A percentile compares a stretch with the other conserved stretches of the same genome.
Evolutionary conservation across 2,888 invertebrate species (phyloP).

Genomic region (Macaria liturata): DNA sequence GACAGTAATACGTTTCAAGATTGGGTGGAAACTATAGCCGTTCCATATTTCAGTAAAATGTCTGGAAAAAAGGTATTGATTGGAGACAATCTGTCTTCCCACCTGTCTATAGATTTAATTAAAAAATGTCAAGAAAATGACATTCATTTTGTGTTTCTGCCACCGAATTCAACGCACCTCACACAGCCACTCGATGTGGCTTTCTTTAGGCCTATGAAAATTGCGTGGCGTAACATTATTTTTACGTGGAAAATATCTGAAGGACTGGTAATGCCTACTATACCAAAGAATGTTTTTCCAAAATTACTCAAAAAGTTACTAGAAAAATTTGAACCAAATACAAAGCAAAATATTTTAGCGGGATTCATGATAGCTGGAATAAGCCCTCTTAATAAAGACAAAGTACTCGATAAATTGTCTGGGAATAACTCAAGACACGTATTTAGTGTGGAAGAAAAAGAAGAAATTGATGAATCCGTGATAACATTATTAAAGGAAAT

Average conservation of each 20-base stretch:
- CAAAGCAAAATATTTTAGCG: background rate
- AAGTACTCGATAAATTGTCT: constrained; percentile 2
- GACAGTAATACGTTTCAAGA: constrained; percentile 1
- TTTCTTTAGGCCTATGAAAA: constrained; percentile 5
- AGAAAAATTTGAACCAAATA: background rate
- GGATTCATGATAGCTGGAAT: constrained; percentile 5
- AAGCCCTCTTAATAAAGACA: background rate
- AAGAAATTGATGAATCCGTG: background rate
- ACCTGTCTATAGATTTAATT: background rate
- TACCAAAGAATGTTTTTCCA: constrained; percentile 1
- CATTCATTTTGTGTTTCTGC: background rate
- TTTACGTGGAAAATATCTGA: constrained; percentile 3
- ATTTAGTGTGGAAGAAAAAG: background rate
- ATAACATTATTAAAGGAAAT: background rate
- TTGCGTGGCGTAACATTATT: background rate
- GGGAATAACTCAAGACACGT: background rate
- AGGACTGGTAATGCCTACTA: background rate
- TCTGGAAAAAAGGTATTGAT: constrained; percentile 1
- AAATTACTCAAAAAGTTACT: constrained; percentile 1
- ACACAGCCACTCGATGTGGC: background rate
- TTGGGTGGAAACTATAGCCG: background rate
- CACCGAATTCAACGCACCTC: background rate
- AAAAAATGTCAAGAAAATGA: background rate
- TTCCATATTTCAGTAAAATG: constrained; percentile 1
- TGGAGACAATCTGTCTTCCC: constrained; percentile 3